Evolutionary conservation across 1,140 invertebrate genomes (phyloP), one percentile per base, ranked within the genome.

Genomic region (Pseudomyrmex dendroicus): DNA sequence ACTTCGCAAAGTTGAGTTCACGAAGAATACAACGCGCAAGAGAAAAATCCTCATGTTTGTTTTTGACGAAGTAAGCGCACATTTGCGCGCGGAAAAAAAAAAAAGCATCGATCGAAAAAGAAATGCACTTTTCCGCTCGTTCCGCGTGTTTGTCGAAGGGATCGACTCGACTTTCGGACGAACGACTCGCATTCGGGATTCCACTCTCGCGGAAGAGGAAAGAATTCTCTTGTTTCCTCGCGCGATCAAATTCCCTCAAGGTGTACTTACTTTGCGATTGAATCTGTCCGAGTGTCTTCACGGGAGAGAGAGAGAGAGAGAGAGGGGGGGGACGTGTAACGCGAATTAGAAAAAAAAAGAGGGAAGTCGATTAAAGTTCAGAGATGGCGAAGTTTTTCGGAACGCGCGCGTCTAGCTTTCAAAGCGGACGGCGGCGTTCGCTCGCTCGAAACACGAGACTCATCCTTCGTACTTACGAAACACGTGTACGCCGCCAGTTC

Each of bases 151-250:
- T 74, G 70, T 62, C 59, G 70, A 73, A 10, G 50, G 35, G 72
- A 76, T 64, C 62, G 77, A 59, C 62, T 67, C 17, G 64, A 76
- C 35, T 78, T 59, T 83, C 46, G 17, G 13, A 54, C 20, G 48
- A 35, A 3, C 66, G 64, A 80, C 80, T 80, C 70, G 83, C 70
- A 84, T 84, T 84, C 50, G 83, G 57, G 70, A 80, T 35, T 35
- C 35, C 70, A 78, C 64, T 46, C 15, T 66, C n/a, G 9, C 12
- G 46, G 22, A 22, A 15, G 9, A 13, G 59, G 25, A 54, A 9
- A 48, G 64, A 44, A 46, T 74, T 20, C 57, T 35, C 59, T 54
- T 61, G 20, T 13, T 35, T 15, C n/a, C 4, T 46, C 25, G 46
- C 20, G 48, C 73, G 56, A 73, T 73, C 25, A 17, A 74, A 63